phyloP scores from a whole-genome alignment of 2,797 vertebrate genomes.

The Poeciliopsis infans region DNA sequence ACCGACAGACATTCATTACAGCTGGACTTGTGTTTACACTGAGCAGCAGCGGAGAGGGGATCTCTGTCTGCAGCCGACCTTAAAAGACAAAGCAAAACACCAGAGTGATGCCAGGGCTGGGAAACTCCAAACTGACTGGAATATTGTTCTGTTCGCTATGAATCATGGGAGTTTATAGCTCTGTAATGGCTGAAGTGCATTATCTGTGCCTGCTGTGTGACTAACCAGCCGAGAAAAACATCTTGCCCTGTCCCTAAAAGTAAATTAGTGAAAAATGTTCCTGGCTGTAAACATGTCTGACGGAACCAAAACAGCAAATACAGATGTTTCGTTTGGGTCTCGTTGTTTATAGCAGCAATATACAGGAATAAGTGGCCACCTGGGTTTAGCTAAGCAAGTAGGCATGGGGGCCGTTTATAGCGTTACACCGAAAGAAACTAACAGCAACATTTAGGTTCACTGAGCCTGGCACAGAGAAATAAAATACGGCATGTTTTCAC shows the following conservation, averaged over 20 bases:
- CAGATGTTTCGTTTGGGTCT: neutral
- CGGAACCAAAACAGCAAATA: neutral
- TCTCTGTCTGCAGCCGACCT: conserved; percentile 52
- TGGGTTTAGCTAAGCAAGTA: neutral
- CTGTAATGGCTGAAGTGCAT: conserved; percentile 16
- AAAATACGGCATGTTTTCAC: too few relatives aligned
- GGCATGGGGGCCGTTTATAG: too few relatives aligned
- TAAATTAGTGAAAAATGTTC: neutral
- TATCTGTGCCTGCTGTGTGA: conserved; percentile 41
- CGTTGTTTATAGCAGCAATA: neutral
- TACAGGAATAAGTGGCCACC: neutral
- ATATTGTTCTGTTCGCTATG: conserved; percentile 27
- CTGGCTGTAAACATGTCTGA: conserved; percentile 3
- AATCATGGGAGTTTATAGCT: conserved; percentile 53
- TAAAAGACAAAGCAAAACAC: conserved; percentile 66
- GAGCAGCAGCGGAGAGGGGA: conserved; percentile 29
- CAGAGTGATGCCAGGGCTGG: conserved; percentile 48
- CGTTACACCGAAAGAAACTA: too few relatives aligned
- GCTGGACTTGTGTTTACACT: conserved; percentile 65
- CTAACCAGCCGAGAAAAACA: conserved; percentile 17
- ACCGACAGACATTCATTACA: conserved; percentile 50
- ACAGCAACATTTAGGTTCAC: too few relatives aligned
- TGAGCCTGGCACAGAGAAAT: too few relatives aligned
- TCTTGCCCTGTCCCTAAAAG: conserved; percentile 14
- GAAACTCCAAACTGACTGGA: conserved; percentile 50